Evolutionary conservation across 2,113 vertebrate species (phyloP).

Genomic region (Brachypodius melanocephalos): DNA sequence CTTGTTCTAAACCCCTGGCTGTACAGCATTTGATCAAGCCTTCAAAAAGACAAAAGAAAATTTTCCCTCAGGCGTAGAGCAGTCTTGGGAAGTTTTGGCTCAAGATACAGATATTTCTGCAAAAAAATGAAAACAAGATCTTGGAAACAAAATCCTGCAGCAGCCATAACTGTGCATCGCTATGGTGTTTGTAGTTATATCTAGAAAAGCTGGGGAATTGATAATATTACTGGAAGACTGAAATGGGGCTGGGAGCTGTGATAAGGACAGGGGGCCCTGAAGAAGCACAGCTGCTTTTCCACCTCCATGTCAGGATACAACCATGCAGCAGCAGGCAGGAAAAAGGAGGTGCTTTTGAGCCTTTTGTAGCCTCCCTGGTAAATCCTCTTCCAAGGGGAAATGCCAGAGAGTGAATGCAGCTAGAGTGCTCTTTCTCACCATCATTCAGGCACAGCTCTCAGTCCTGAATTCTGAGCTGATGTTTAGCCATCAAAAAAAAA

Average conservation of each 20-base stretch:
- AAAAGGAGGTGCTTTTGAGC: neutral
- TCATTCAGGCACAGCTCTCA: neutral
- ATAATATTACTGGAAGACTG: neutral
- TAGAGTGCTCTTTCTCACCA: neutral
- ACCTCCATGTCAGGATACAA: neutral
- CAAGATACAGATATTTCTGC: neutral
- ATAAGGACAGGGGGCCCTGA: neutral
- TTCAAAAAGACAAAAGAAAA: conserved; percentile 25
- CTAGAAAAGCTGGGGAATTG: neutral
- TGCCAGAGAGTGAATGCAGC: neutral
- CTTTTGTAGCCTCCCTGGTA: neutral
- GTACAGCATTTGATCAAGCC: conserved; percentile 30
- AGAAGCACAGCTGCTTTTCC: neutral
- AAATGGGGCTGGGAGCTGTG: neutral
- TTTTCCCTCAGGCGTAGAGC: conserved; percentile 17
- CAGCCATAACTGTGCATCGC: neutral
- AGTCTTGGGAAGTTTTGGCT: conserved; percentile 17
- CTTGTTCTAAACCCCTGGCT: conserved; percentile 16
- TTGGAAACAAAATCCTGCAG: neutral
- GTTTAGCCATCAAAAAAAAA: neutral
- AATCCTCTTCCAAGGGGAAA: neutral
- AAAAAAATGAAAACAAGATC: neutral
- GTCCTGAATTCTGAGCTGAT: neutral
- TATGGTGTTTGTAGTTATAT: neutral
- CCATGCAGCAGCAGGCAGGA: neutral